These are phyloP conservation scores for Procambarus clarkii DNA, from an alignment of 1,140 invertebrate genomes.

Conservation along the genomic window DNA sequence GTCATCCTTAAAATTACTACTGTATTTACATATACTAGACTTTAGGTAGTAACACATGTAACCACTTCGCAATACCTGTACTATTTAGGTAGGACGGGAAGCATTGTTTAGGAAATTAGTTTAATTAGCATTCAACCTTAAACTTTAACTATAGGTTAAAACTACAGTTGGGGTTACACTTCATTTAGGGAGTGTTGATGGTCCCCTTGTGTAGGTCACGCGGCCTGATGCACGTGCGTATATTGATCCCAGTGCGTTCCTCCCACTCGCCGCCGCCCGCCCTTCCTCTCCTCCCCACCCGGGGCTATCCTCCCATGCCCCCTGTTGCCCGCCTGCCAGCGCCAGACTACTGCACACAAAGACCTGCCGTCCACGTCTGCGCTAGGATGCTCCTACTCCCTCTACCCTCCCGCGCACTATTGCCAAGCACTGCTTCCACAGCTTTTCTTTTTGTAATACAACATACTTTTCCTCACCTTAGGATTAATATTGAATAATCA, in stretches of 20 bases:
- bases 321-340: neutral
- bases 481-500: too few relatives aligned
- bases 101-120: too few relatives aligned
- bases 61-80: too few relatives aligned
- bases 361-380: conserved; percentile 63
- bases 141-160: too few relatives aligned
- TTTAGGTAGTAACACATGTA: too few relatives aligned
- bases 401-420: neutral
- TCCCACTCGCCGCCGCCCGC: conserved; percentile 26
- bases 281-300: neutral
- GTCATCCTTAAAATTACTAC: too few relatives aligned
- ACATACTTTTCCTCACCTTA: too few relatives aligned
- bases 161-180: too few relatives aligned
- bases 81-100: too few relatives aligned
- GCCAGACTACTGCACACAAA: conserved; percentile 59
- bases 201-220: conserved; percentile 17
- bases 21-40: too few relatives aligned
- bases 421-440: neutral
- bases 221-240: conserved; percentile 59
- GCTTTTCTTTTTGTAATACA: neutral
- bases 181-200: neutral
- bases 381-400: conserved; percentile 42
- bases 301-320: too few relatives aligned
- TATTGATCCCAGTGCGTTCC: conserved; percentile 64
- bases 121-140: too few relatives aligned